phyloP scores from a whole-genome alignment of 2,113 vertebrate genomes.

The Ochotona curzoniae region DNA sequence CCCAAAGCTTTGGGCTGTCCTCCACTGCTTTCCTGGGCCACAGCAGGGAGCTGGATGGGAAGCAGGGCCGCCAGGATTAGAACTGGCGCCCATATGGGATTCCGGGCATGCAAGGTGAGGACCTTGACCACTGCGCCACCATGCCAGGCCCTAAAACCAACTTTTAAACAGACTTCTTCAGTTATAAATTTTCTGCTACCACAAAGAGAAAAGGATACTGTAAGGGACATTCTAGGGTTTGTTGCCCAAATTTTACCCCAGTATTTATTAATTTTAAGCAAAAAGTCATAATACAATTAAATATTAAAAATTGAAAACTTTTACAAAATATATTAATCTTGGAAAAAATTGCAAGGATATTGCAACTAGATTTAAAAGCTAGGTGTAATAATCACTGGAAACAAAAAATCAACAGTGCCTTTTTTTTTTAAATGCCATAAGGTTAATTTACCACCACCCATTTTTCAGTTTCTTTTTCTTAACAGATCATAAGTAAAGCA shows the following conservation, averaged over 20 bases:
- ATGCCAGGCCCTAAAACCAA: not conserved
- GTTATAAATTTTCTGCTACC: not conserved
- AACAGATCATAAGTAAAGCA: not conserved
- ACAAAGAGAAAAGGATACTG: conserved; percentile 30
- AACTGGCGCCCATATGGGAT: too few species aligned
- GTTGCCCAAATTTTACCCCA: not conserved
- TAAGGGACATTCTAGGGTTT: not conserved
- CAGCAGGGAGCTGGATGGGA: too few species aligned
- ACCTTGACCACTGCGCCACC: too few species aligned
- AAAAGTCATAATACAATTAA: conserved; percentile 1
- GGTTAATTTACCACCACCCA: not conserved
- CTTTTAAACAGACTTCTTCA: conserved; percentile 27
- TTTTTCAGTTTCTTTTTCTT: not conserved
- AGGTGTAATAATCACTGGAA: not conserved
- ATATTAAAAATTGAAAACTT: conserved; percentile 20
- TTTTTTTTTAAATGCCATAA: conserved; percentile 41
- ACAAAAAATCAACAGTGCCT: not conserved
- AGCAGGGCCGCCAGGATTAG: too few species aligned
- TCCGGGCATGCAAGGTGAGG: too few species aligned
- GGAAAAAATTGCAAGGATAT: conserved; percentile 23
- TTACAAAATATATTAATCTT: conserved; percentile 9
- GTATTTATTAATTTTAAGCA: not conserved
- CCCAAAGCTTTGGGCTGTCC: too few species aligned
- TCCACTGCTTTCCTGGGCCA: too few species aligned
- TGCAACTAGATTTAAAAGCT: conserved; percentile 8